A percentile compares a stretch with the other conserved stretches of the same genome.
Evolutionary conservation across 2,113 vertebrate genomes (phyloP).

Genomic region (Dipodomys stephensi): DNA sequence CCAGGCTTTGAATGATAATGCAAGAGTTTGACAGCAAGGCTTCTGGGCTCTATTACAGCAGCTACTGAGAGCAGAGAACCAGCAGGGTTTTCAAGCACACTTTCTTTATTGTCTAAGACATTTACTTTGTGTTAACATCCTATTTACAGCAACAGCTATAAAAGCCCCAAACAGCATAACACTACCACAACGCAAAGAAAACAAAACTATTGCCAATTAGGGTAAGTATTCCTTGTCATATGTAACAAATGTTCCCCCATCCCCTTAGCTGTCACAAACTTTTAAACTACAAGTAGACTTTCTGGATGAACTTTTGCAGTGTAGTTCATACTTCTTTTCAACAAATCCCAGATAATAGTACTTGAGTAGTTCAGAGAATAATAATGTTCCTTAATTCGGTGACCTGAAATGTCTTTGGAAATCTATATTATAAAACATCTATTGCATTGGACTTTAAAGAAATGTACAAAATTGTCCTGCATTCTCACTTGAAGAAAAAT

Average conservation of each 20-base stretch:
- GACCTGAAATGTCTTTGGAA: constrained; percentile 12
- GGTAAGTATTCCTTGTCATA: neutral
- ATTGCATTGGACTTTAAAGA: neutral
- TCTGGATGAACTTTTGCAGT: neutral
- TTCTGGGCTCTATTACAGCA: neutral
- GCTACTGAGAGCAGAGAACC: neutral
- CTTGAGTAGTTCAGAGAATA: neutral
- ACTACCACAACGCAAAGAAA: neutral
- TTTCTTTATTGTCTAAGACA: neutral
- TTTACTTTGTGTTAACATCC: neutral
- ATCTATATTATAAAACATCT: neutral
- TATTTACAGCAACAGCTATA: neutral
- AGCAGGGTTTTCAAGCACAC: constrained; percentile 3
- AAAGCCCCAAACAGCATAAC: neutral
- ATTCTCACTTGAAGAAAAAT: neutral
- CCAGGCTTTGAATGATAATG: neutral
- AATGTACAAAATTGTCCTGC: neutral
- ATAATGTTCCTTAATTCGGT: neutral
- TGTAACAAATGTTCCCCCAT: neutral
- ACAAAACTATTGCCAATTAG: constrained; percentile 19
- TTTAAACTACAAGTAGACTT: neutral
- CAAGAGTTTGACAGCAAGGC: neutral
- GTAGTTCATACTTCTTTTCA: constrained; percentile 14
- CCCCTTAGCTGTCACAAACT: neutral
- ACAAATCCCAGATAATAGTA: neutral